A percentile compares a stretch with the other conserved stretches of the same genome.
Conservation (phyloP, 2,113 vertebrate genomes). For the Brachionichthys hirsutus region DNA sequence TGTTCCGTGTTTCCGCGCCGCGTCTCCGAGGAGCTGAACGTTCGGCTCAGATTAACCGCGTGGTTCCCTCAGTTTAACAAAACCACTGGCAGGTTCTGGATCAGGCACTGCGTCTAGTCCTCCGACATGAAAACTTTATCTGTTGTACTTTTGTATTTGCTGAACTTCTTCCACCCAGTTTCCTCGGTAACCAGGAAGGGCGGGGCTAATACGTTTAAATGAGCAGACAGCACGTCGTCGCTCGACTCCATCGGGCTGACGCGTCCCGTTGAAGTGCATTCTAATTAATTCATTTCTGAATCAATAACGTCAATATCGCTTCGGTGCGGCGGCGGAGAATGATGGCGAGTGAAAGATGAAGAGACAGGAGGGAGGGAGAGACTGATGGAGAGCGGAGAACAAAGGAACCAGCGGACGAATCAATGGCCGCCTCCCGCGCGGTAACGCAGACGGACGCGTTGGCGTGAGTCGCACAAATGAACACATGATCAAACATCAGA, state of each 20-base stretch:
- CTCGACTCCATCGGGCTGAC: slow-evolving; percentile 22
- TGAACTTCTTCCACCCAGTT: no score
- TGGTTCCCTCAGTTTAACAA: no score
- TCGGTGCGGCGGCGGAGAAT: not conserved
- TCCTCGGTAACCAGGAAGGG: not conserved
- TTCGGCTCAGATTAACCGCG: no score
- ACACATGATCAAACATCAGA: slow-evolving; percentile 59
- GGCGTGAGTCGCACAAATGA: slow-evolving; percentile 13
- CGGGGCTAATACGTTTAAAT: slow-evolving; percentile 46
- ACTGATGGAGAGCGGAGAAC: slow-evolving; percentile 32
- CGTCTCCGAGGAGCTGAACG: no score
- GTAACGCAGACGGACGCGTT: slow-evolving; percentile 56
- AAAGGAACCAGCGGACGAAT: slow-evolving; percentile 39
- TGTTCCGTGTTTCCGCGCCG: no score
- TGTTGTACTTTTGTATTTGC: no score
- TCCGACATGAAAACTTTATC: no score
- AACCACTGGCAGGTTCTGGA: no score
- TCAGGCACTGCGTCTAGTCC: no score
- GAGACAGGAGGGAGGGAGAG: slow-evolving; percentile 47
- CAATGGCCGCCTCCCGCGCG: slow-evolving; percentile 39
- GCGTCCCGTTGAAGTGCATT: slow-evolving; percentile 52
- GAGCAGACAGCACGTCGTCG: slow-evolving; percentile 54
- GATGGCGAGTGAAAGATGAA: slow-evolving; percentile 45
- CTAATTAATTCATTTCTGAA: slow-evolving; percentile 68
- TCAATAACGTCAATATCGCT: slow-evolving; percentile 60